phyloP scores from a whole-genome alignment of 2,797 vertebrate species.

The Rhadinocentrus ornatus region DNA sequence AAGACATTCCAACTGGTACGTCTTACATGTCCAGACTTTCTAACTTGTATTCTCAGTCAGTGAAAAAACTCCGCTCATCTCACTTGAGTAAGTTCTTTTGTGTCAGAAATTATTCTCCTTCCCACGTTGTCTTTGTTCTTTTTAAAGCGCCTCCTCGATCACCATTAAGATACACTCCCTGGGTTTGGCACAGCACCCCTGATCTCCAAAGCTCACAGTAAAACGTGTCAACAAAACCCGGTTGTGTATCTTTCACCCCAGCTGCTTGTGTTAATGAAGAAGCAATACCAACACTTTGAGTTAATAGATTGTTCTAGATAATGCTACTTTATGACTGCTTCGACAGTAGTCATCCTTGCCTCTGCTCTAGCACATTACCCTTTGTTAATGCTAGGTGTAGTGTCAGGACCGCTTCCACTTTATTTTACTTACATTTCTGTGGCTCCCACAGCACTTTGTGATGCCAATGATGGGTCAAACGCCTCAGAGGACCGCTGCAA shows the following conservation, averaged over 20 bases:
- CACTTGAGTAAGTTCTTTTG: conserved; percentile 91
- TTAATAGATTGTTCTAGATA: conserved; percentile 17
- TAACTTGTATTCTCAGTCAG: conserved; percentile 92
- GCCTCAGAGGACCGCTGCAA: conserved; percentile 94
- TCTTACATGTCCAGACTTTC: conserved; percentile 95
- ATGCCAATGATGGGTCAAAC: conserved; percentile 88
- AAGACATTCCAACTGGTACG: conserved; percentile 89
- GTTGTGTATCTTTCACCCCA: conserved; percentile 35
- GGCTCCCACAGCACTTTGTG: conserved; percentile 85
- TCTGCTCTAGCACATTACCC: conserved; percentile 21
- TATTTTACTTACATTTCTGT: conserved; percentile 36
- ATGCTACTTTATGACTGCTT: conserved; percentile 10
- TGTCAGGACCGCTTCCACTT: conserved; percentile 14
- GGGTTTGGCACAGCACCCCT: conserved; percentile 29
- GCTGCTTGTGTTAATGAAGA: conserved; percentile 21
- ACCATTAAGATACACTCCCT: conserved; percentile 24
- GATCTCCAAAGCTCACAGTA: conserved; percentile 18
- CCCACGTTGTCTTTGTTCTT: conserved; percentile 20
- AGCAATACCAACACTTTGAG: conserved; percentile 15
- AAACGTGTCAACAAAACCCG: conserved; percentile 31
- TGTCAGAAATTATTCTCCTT: conserved; percentile 46
- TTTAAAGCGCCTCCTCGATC: conserved; percentile 24
- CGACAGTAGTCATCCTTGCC: conserved; percentile 12
- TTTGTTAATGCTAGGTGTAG: neutral
- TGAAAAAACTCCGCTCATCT: conserved; percentile 92